Evolutionary conservation across 1,140 invertebrate species (phyloP), one percentile per base, ranked within the genome.

Genomic region (Nilaparvata lugens): DNA sequence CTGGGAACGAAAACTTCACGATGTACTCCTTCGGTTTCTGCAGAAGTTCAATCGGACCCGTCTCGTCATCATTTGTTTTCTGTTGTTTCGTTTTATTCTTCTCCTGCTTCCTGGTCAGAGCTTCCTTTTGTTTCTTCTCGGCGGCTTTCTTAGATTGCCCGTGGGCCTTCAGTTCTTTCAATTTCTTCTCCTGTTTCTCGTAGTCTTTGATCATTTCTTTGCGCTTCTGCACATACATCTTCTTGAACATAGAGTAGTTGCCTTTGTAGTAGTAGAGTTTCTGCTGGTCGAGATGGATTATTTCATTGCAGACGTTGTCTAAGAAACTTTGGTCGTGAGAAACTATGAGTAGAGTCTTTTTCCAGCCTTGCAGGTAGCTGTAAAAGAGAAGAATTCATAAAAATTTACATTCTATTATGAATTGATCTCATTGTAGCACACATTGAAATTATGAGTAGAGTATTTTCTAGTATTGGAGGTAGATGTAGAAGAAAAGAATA

Each of bases 271-370:
- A 98, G 71, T 86, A 91, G 7, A 99, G 76, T 73, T 98, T 98
- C 67, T 93, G 87, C 63, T 88, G 85, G 72, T 99, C 95, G 56
- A 99, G 77, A 75, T 99, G 96, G 62, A 99, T 94, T 48, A 99
- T 93, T 77, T 99, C 97, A 64, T 97, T 97, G 73, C 96, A 98
- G 3, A 99, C 95, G 71, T 98, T 98, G 72, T 99, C 96, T 58
- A 99, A 85, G 78, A 99, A 99, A 70, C 93, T 96, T 74, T 98
- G 95, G 79, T 99, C 96, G 81, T 99, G 97, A 68, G 96, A 98
- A 11, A 99, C 96, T 60, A 99, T 91, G 2, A 99, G 72, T 2
- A 99, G 75, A 0, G 97, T 99, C 70, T 98, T 98, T 73, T 98
- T 97, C 96, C 96, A 99, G 2, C 81, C 83, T 81, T 98, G 94